Base-by-base conservation (phyloP, 2,797 vertebrate species). In the Nyctibius grandis region DNA sequence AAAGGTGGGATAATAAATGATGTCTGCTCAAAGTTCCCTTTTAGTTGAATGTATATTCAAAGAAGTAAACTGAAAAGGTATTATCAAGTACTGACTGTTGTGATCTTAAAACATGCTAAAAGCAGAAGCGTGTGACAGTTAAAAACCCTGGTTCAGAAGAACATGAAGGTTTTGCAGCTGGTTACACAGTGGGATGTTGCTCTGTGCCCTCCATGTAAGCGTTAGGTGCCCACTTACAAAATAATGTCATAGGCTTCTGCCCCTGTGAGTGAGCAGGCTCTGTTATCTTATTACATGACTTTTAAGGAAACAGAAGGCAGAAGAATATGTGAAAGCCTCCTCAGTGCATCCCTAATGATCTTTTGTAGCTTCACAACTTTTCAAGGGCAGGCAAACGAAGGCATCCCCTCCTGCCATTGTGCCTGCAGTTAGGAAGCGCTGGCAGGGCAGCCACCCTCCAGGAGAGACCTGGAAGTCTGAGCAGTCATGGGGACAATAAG, bases 311-410 rank as follows among this genome's bases (percentile, higher is more conserved):
- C 64, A 91, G 95, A 90, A 87, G 91, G 80, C 80, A 50, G 34
- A 80, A 89, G 72, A 48, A 79, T 50, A 53, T 14, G 26, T 36
- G 68, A 93, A 93, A 93, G 85, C 96, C 83, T 94, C 85, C 89
- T 85, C 50, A 34, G 94, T 17, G 81, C 56, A 40, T 95, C 95
- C 90, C 48, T 85, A 69, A 88, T 69, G 93, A 95, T 81, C 95
- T 92, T 89, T 20, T 86, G 54, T 91, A 96, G 93, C 95, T 70
- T 84, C 50, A 14, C 77, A 75, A 44, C 45, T 17, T 57, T 44
- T 47, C 15, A 20, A 77, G 59, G 65, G 90, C 82, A 88, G 65
- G 80, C 56, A 34, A 28, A 95, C 97, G 96, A 97, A 97, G 96
- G 88, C 57, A 5, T 38, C 34, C 47, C 45, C 38, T 78, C 67